A percentile compares a stretch with the other conserved stretches of the same genome.
These are phyloP conservation scores for Drosophila mayri DNA, from an alignment of 1,140 invertebrate genomes.

Conservation along the genomic window DNA sequence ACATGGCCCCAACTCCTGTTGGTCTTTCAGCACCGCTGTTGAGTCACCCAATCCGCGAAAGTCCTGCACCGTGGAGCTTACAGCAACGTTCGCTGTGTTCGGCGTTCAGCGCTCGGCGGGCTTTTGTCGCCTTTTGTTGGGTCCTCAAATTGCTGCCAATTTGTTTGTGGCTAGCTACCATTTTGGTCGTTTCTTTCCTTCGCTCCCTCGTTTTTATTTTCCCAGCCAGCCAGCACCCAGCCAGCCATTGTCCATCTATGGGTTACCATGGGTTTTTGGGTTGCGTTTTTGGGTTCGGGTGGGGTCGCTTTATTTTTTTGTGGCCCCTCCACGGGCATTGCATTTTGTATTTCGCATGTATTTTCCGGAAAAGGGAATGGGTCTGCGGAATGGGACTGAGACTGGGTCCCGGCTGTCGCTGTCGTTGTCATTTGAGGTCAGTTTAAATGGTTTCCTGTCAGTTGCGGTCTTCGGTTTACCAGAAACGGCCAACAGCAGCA, in stretches of 20 bases:
- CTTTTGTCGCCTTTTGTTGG: slow-evolving; percentile 79
- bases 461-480: slow-evolving; percentile 77
- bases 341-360: slow-evolving; percentile 49
- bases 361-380: slow-evolving; percentile 38
- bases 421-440: slow-evolving; percentile 80
- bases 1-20: slow-evolving; percentile 29
- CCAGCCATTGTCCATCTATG: slow-evolving; percentile 56
- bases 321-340: slow-evolving; percentile 36
- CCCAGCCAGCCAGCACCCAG: slow-evolving; percentile 3
- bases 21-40: slow-evolving; percentile 30
- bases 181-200: slow-evolving; percentile 44
- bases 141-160: slow-evolving; percentile 77
- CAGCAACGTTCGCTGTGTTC: slow-evolving; percentile 27
- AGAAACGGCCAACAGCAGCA: slow-evolving; percentile 50
- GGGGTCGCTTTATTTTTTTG: slow-evolving; percentile 41
- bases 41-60: slow-evolving; percentile 54
- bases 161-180: slow-evolving; percentile 75
- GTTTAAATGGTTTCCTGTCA: slow-evolving; percentile 82
- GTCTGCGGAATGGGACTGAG: background rate
- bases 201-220: slow-evolving; percentile 27
- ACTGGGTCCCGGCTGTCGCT: slow-evolving; percentile 61
- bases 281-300: slow-evolving; percentile 17
- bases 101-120: slow-evolving; percentile 21
- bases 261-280: slow-evolving; percentile 31
- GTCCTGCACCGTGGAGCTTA: slow-evolving; percentile 43